Evolutionary conservation across 1,140 invertebrate species (phyloP), one percentile per base, ranked within the genome.

Genomic region (Luehdorfia chinensis): DNA sequence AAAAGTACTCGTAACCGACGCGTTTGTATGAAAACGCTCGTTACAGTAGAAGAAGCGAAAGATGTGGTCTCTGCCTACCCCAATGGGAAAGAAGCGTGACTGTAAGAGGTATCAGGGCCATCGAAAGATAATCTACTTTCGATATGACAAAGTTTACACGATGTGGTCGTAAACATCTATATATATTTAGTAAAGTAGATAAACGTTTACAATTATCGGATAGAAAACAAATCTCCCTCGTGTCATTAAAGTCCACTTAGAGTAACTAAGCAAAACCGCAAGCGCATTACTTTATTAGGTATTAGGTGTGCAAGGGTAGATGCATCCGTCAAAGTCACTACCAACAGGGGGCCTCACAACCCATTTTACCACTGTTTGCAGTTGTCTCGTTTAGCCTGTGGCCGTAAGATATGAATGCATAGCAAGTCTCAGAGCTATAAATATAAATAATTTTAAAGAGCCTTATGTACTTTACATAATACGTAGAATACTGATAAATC

Each of bases 211-310:
- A 25, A 25, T 41, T 13, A 41, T 41, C 11, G 23, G 27, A 41
- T 27, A 13, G 12, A 41, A 27, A 39, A n/a, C 19, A 37, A 25
- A 34, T 8, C 34, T 45, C 43, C 43, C 21, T 39, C 15, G 13
- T 44, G 34, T 32, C 45, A 39, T 46, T 53, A 47, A 43, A 47
- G 32, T 25, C 30, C 36, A 47, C 44, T 54, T 50, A 49, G 50
- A 45, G 45, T 50, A 50, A 55, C 58, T 55, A 56, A 59, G 51
- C 48, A 60, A 58, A 58, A 61, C 61, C 60, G 57, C 70, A 60
- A 67, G n/a, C 56, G 65, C 75, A 76, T 77, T 77, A 77, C 66
- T 75, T 80, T 77, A 77, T 75, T 74, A 72, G 70, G 75, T 77
- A 77, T 75, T 74, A 72, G 70, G 75, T 76, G 60, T 46, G 72